Conservation (phyloP, 2,888 invertebrate genomes). For the Erebia ligea region DNA sequence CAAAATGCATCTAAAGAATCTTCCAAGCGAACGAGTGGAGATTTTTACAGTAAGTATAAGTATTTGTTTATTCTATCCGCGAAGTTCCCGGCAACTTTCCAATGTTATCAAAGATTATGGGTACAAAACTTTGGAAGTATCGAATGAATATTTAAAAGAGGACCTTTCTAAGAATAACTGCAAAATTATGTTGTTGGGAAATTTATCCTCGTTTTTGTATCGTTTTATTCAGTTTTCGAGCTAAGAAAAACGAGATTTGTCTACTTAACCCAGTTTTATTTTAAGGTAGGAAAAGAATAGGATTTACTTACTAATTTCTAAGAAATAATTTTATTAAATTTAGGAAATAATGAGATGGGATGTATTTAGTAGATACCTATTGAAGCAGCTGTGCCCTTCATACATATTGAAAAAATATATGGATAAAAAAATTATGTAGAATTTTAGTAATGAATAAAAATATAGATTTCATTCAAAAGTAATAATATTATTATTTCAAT, state of each 20-base stretch:
- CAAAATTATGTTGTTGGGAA: constrained; percentile 14
- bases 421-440: no score
- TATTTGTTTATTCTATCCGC: constrained; percentile 42
- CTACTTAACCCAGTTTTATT: background rate
- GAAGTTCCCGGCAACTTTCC: constrained; percentile 36
- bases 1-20: background rate
- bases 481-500: no score
- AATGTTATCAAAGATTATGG: constrained; percentile 40
- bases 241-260: background rate
- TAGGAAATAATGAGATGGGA: no score
- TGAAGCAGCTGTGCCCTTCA: no score
- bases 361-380: no score
- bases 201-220: constrained; percentile 6
- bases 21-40: background rate
- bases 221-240: background rate
- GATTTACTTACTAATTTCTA: background rate
- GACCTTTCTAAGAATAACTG: constrained; percentile 25
- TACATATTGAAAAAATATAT: no score
- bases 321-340: background rate
- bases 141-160: constrained; percentile 39
- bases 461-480: no score
- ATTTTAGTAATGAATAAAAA: no score
- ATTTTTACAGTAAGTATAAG: constrained; percentile 31
- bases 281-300: background rate
- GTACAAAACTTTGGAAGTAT: constrained; percentile 35